Evolutionary conservation across 2,797 vertebrate genomes (phyloP).

Genomic region (Myiotriccus ornatus): DNA sequence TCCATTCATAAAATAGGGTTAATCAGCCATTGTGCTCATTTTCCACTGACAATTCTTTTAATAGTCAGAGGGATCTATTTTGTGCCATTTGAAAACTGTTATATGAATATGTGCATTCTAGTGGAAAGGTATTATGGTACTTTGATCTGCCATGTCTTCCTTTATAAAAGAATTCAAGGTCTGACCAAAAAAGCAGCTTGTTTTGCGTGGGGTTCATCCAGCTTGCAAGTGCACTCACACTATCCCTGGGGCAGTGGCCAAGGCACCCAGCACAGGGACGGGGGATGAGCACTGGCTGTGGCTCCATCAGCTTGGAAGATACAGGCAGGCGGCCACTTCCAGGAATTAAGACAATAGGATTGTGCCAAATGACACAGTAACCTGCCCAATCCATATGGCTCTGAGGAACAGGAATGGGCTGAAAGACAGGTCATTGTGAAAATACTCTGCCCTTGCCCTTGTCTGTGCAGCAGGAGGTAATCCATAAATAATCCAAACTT

Average conservation of each 20-base stretch:
- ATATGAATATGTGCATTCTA: not conserved
- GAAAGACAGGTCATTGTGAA: not conserved
- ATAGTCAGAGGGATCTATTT: not conserved
- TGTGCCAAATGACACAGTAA: conserved; percentile 12
- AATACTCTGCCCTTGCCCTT: not conserved
- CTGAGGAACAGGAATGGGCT: not conserved
- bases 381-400: not conserved
- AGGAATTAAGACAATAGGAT: not conserved
- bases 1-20: conserved; percentile 30
- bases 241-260: not conserved
- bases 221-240: not conserved
- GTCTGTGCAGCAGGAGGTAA: not conserved
- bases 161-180: not conserved
- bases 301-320: not conserved
- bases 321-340: not conserved
- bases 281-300: not conserved
- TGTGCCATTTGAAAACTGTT: not conserved
- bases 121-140: not conserved
- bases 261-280: not conserved
- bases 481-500: not conserved
- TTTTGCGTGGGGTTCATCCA: not conserved
- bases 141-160: not conserved
- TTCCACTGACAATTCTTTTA: conserved; percentile 1
- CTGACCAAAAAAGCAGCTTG: not conserved
- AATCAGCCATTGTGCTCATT: not conserved